Evolutionary conservation across 1,140 invertebrate genomes (phyloP), one percentile per base, ranked within the genome.

Genomic region (Gonatopus flavifemur): DNA sequence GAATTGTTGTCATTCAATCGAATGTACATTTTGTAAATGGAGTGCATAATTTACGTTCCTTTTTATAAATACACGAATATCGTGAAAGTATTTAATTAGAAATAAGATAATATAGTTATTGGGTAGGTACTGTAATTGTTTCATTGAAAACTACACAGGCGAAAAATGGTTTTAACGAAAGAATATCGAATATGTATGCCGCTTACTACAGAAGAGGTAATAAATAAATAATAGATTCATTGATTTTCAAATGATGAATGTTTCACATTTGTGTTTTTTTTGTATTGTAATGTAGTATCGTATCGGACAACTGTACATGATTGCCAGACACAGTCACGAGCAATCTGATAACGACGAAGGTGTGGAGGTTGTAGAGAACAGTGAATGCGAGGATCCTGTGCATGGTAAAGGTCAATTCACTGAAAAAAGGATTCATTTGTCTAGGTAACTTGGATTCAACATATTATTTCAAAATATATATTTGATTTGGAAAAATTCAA

Each of bases 181-280:
- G 93, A 95, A 81, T 96, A 93, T 67, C 82, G 92, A 65, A 92
- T 95, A 69, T 92, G 89, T 66, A 94, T 96, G 92, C 93, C 93
- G 9, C 82, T 96, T 48, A 88, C 88, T 9, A 89, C 91, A 1
- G 90, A 94, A 68, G 93, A 96, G 87, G 92, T 95, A 80, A 50
- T 35, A 13, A 28, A 32, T 25, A 33, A 18, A 20, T 44, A 38
- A 59, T 54, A 52, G 42, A 37, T 57, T 48, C 25, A 60, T 60
- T 56, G 49, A 48, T 51, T 52, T 55, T 37, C 1, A 13, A 7
- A 38, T 43, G 12, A 39, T 42, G 32, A 48, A 49, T 48, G 31
- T 15, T 10, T 37, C 22, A 38, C n/a, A 3, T 15, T 49, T 19
- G 31, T 8, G 3, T 12, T 51, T 45, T 43, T 3, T 51, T 40